Evolutionary conservation across 2,888 invertebrate species (phyloP).

Genomic region (Argyresthia albistria): DNA sequence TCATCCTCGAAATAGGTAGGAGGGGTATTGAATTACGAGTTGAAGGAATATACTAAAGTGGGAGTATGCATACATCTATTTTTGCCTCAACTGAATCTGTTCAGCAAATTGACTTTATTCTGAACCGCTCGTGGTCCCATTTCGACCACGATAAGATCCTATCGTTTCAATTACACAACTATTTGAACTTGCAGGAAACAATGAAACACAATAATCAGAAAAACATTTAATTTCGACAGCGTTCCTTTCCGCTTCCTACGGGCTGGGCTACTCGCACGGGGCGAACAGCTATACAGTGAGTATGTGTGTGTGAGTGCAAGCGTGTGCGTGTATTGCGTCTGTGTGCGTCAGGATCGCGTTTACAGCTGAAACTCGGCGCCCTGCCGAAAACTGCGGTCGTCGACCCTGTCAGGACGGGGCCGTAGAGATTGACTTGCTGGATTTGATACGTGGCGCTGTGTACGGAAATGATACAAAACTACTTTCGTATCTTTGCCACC

Average conservation of each 20-base stretch:
- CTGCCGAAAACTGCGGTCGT: conserved; percentile 59
- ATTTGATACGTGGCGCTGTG: conserved; percentile 24
- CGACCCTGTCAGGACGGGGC: conserved; percentile 61
- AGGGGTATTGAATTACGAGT: too few relatives aligned
- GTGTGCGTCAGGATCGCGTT: conserved; percentile 60
- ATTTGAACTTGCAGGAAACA: too few relatives aligned
- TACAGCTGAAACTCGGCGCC: conserved; percentile 68
- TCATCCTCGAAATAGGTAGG: too few relatives aligned
- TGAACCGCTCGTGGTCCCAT: too few relatives aligned
- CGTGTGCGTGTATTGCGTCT: conserved; percentile 15
- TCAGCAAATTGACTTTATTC: too few relatives aligned
- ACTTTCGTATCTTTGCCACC: too few relatives aligned
- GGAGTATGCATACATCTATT: too few relatives aligned
- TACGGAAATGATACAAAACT: too few relatives aligned
- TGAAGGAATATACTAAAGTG: too few relatives aligned
- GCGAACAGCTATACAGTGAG: conserved; percentile 6
- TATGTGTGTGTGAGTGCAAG: conserved; percentile 11
- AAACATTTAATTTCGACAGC: conserved; percentile 28
- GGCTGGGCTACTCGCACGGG: not conserved
- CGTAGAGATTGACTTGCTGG: conserved; percentile 29
- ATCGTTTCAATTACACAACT: too few relatives aligned
- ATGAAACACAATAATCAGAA: conserved; percentile 19
- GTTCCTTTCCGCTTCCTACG: conserved; percentile 28
- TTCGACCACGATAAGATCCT: too few relatives aligned
- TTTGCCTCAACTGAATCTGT: too few relatives aligned